Evolutionary conservation across 2,797 vertebrate genomes (phyloP).

Genomic region (Melanogrammus aeglefinus): DNA sequence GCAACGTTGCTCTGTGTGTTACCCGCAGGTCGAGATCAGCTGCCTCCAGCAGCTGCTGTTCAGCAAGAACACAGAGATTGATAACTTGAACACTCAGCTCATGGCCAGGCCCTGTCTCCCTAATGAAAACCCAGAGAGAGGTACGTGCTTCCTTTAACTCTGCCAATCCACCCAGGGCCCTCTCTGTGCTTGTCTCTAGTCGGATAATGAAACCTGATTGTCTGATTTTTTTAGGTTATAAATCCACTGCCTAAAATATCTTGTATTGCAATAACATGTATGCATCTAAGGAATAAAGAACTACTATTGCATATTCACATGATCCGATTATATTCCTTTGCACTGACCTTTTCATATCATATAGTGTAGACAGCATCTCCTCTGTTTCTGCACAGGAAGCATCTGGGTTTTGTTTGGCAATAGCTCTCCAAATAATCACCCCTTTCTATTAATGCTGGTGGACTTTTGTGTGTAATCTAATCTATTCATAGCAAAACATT

Average conservation of each 20-base stretch:
- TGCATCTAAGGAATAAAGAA: neutral
- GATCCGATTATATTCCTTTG: neutral
- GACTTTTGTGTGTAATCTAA: neutral
- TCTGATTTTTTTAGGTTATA: neutral
- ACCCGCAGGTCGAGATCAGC: constrained; percentile 86
- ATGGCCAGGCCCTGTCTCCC: constrained; percentile 75
- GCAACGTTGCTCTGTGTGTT: constrained; percentile 2
- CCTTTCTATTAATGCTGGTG: neutral
- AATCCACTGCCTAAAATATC: neutral
- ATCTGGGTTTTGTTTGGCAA: constrained; percentile 1
- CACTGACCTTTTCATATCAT: neutral
- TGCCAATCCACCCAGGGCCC: constrained; percentile 13
- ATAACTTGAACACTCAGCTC: constrained; percentile 86
- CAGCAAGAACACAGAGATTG: constrained; percentile 89
- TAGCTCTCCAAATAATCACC: neutral
- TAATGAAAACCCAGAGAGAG: constrained; percentile 82
- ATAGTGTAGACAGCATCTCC: neutral
- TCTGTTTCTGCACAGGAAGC: neutral
- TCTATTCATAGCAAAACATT: neutral
- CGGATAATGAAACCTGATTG: constrained; percentile 7
- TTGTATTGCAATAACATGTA: neutral
- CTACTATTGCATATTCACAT: neutral
- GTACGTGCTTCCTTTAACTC: constrained; percentile 59
- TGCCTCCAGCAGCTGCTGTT: constrained; percentile 88
- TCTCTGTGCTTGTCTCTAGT: neutral